Percentiles rank a stretch among this genome's conserved stretches.
Conservation (phyloP, 2,888 invertebrate species). For the Pedicia rivosa region DNA sequence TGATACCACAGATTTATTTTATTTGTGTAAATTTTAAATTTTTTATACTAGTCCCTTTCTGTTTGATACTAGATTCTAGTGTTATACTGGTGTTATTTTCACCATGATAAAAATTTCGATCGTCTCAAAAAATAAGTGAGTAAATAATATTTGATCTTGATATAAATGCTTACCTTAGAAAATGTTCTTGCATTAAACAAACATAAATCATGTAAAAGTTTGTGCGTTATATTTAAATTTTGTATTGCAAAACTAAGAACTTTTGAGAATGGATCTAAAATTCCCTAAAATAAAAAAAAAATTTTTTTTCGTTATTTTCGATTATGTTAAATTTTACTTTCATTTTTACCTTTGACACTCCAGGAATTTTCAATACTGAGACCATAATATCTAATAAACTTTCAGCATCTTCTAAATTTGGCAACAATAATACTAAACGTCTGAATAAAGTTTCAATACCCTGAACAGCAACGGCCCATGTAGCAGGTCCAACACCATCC, state of each 20-base stretch:
- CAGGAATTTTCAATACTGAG: conserved; percentile 68
- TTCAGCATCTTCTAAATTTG: conserved; percentile 51
- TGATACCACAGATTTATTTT: too few species aligned
- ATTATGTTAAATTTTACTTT: too few species aligned
- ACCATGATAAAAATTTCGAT: too few species aligned
- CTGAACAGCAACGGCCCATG: conserved; percentile 67
- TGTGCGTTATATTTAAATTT: conserved; percentile 65
- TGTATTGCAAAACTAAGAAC: conserved; percentile 86
- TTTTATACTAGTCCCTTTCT: too few species aligned
- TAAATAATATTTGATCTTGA: conserved; percentile 1
- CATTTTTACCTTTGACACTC: conserved; percentile 31
- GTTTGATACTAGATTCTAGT: too few species aligned
- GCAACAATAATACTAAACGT: conserved; percentile 50
- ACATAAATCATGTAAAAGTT: conserved; percentile 71
- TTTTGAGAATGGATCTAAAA: conserved; percentile 92
- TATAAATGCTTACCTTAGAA: conserved; percentile 46
- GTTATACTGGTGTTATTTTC: too few species aligned
- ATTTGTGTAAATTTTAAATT: too few species aligned
- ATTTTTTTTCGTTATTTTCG: neutral
- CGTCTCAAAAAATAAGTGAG: conserved; percentile 1
- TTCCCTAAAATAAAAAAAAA: conserved; percentile 36
- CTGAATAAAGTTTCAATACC: conserved; percentile 80
- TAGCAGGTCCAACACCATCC: conserved; percentile 47
- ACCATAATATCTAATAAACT: conserved; percentile 61
- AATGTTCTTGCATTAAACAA: conserved; percentile 82